Conservation (phyloP, 2,797 vertebrate species). For the Pipistrellus pygmaeus region DNA sequence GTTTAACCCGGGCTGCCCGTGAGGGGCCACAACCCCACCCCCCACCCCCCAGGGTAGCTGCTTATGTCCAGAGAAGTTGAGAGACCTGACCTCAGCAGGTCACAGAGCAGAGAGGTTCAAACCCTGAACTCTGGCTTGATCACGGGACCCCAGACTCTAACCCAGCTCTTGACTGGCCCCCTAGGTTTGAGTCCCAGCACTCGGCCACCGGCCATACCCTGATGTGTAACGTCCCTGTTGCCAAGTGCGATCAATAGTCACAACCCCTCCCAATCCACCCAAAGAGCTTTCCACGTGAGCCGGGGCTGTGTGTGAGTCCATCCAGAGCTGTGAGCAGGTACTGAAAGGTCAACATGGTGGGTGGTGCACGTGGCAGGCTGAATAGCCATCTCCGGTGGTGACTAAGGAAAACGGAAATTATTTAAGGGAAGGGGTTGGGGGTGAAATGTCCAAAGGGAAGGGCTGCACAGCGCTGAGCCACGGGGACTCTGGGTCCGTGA, state of each 20-base stretch:
- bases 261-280: background rate
- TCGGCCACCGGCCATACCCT: background rate
- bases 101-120: background rate
- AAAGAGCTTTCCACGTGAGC: background rate
- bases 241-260: background rate
- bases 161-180: background rate
- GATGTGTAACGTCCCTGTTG: background rate
- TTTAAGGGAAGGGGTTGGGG: too few species aligned
- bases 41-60: background rate
- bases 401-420: too few species aligned
- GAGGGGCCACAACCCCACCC: background rate
- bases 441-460: too few species aligned
- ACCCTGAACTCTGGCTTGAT: background rate
- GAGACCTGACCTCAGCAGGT: background rate
- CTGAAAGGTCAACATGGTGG: too few species aligned
- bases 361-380: too few species aligned
- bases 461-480: too few species aligned
- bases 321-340: background rate
- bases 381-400: too few species aligned
- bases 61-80: background rate
- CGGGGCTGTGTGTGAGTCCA: background rate
- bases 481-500: too few species aligned
- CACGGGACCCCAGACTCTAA: background rate
- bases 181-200: background rate
- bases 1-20: background rate